Conservation (phyloP, 1,140 invertebrate species). For the Nylanderia fulva region DNA sequence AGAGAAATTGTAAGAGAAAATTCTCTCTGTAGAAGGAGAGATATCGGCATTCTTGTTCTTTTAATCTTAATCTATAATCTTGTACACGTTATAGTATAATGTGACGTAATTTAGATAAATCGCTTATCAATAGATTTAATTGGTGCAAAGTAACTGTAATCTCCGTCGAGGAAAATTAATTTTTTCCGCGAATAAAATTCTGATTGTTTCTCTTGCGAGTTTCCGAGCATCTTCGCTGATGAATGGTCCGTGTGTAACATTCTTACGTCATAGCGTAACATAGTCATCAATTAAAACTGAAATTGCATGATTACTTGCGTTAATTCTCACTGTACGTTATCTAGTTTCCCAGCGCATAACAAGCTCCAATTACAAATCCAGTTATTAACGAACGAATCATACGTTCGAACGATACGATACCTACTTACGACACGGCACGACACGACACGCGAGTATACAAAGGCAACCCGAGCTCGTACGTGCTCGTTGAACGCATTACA, state of each 20-base stretch:
- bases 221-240: background rate
- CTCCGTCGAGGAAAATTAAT: background rate
- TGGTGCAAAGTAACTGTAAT: background rate
- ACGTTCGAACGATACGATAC: constrained; percentile 23
- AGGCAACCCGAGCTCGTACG: constrained; percentile 15
- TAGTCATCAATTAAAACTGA: background rate
- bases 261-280: background rate
- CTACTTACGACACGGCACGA: background rate
- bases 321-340: background rate
- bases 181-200: background rate
- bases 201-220: background rate
- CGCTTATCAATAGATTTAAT: background rate
- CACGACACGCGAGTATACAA: constrained; percentile 6
- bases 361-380: constrained; percentile 48
- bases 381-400: constrained; percentile 18
- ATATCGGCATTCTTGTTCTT: too few species aligned
- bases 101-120: background rate
- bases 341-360: background rate
- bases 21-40: background rate
- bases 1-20: too few species aligned
- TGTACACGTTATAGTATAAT: too few species aligned
- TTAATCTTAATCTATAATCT: background rate
- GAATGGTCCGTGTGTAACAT: background rate
- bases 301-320: background rate
- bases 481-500: background rate